Evolutionary conservation across 2,888 invertebrate genomes (phyloP).

Genomic region (Drosophila gaucha): DNA sequence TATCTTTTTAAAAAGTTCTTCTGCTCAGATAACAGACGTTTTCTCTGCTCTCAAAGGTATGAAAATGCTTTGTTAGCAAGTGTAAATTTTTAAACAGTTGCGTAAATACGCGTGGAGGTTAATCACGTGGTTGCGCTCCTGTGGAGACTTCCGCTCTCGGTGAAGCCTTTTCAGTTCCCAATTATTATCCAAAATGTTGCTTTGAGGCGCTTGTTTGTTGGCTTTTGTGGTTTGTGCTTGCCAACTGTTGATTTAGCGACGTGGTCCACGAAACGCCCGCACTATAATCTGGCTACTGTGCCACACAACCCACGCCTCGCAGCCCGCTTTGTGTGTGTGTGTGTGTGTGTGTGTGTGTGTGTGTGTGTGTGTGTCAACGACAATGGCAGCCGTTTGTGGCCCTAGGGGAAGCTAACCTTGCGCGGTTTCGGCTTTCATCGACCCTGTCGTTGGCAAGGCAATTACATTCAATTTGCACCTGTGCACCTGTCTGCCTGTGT

Average conservation of each 20-base stretch:
- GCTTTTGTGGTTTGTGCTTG: conserved; percentile 49
- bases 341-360: conserved; percentile 11
- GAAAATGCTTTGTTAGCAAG: not conserved
- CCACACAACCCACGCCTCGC: not conserved
- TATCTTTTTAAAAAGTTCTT: not conserved
- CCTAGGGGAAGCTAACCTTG: conserved; percentile 50
- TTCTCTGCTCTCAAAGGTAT: too few relatives aligned
- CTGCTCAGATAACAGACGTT: not conserved
- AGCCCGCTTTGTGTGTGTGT: not conserved
- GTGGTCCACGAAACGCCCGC: conserved; percentile 28
- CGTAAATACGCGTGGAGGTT: conserved; percentile 11
- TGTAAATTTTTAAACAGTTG: conserved; percentile 5
- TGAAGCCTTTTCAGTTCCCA: conserved; percentile 38
- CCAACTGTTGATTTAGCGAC: conserved; percentile 77
- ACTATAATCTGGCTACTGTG: conserved; percentile 19
- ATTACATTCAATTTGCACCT: conserved; percentile 78
- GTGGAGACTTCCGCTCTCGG: conserved; percentile 1
- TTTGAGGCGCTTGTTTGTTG: conserved; percentile 31
- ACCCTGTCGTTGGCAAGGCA: conserved; percentile 60
- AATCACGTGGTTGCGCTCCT: conserved; percentile 20
- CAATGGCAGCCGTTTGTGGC: conserved; percentile 60
- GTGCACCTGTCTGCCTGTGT: conserved; percentile 7
- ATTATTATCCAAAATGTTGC: conserved; percentile 44
- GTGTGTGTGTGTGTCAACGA: conserved; percentile 50
- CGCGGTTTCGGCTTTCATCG: conserved; percentile 55